A percentile compares a stretch with the other conserved stretches of the same genome.
Evolutionary conservation across 2,113 vertebrate species (phyloP).

Genomic region (Proterorhinus semilunaris): DNA sequence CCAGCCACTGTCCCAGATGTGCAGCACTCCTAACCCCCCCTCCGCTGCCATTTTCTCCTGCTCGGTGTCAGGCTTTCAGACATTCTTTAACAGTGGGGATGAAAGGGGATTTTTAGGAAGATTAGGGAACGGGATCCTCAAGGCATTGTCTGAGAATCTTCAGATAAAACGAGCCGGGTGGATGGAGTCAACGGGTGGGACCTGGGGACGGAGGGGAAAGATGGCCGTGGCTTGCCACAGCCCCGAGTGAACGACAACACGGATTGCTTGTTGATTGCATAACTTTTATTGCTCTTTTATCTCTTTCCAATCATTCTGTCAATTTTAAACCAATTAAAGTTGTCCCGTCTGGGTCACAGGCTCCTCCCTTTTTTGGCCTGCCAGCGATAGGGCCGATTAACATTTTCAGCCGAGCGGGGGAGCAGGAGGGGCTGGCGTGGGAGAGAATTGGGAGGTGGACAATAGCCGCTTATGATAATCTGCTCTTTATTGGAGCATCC

Average conservation of each 20-base stretch:
- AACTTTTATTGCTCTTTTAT: neutral
- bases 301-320: conserved; percentile 16
- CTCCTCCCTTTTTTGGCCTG: conserved; percentile 68
- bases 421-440: conserved; percentile 49
- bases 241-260: conserved; percentile 35
- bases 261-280: neutral
- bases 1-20: conserved; percentile 82
- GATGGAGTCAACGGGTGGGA: conserved; percentile 66
- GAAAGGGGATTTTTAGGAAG: conserved; percentile 99
- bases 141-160: conserved; percentile 97
- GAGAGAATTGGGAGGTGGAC: conserved; percentile 61
- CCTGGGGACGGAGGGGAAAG: conserved; percentile 11
- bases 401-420: conserved; percentile 77
- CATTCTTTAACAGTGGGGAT: conserved; percentile 98
- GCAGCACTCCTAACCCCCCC: conserved; percentile 64
- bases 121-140: conserved; percentile 95
- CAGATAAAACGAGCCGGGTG: conserved; percentile 83
- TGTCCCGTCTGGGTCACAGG: neutral
- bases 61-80: conserved; percentile 96
- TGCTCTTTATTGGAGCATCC: conserved; percentile 89
- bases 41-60: conserved; percentile 56
- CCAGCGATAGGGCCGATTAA: conserved; percentile 90
- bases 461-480: conserved; percentile 87
- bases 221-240: conserved; percentile 10
- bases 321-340: conserved; percentile 32